phyloP scores from a whole-genome alignment of 2,113 vertebrate genomes.

The Nannospalax galili region DNA sequence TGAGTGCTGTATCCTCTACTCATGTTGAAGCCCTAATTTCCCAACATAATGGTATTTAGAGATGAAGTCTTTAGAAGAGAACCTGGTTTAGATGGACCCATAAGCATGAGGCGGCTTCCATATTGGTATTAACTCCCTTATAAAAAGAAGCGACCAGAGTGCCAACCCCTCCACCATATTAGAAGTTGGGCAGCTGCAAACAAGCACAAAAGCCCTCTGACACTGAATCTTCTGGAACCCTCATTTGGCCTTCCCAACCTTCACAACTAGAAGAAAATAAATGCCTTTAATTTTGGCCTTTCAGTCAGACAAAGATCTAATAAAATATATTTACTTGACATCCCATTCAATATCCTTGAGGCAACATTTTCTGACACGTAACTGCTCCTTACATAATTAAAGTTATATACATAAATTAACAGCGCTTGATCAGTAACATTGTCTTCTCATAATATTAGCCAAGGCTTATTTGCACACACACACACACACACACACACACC shows the following conservation, averaged over 20 bases:
- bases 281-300: neutral
- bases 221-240: neutral
- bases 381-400: neutral
- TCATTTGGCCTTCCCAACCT: neutral
- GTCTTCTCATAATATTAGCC: neutral
- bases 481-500: no score
- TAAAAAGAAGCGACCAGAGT: neutral
- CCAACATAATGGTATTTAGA: neutral
- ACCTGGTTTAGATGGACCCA: neutral
- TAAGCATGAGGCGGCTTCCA: accelerated
- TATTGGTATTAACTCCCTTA: neutral
- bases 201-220: neutral
- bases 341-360: neutral
- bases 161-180: neutral
- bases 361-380: neutral
- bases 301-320: neutral
- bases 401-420: neutral
- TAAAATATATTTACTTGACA: neutral
- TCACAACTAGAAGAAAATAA: neutral
- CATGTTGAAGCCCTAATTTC: neutral
- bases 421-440: neutral
- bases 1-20: no score
- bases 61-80: neutral
- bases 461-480: neutral
- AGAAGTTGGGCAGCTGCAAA: neutral